phyloP scores from a whole-genome alignment of 2,113 vertebrate genomes.

The Chaenocephalus aceratus region DNA sequence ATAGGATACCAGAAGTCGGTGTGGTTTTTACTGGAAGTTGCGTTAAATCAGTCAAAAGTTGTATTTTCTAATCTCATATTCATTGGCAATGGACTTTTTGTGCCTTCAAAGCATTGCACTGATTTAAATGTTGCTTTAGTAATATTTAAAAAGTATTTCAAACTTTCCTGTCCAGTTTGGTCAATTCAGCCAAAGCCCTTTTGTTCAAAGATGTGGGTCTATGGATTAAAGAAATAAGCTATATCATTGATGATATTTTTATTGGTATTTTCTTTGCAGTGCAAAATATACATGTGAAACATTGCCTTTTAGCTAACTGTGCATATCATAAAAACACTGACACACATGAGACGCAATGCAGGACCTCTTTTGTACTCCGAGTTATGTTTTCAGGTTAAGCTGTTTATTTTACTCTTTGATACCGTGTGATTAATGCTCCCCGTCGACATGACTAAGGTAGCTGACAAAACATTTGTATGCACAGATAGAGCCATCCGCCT shows the following conservation, averaged over 20 bases:
- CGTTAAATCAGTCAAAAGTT: too few species aligned
- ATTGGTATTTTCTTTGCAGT: not conserved
- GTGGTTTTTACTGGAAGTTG: too few species aligned
- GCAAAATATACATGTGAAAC: not conserved
- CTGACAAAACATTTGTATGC: slow-evolving; percentile 52
- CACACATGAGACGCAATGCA: not conserved
- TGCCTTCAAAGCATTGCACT: too few species aligned
- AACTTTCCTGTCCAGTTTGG: not conserved
- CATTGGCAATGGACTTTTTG: too few species aligned
- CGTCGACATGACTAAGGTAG: slow-evolving; percentile 61
- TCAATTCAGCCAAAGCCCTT: not conserved
- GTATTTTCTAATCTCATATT: too few species aligned
- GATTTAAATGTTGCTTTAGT: too few species aligned
- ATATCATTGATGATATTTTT: too few species aligned
- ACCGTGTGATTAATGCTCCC: slow-evolving; percentile 51
- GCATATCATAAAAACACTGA: not conserved
- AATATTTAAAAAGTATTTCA: not conserved
- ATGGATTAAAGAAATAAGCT: too few species aligned
- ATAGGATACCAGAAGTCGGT: too few species aligned
- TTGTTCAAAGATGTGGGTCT: not conserved
- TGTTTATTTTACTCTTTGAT: slow-evolving; percentile 53
- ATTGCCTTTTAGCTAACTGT: not conserved
- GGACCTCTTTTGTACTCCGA: not conserved
- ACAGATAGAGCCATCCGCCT: slow-evolving; percentile 46
- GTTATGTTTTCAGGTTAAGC: slow-evolving; percentile 48